Evolutionary conservation across 2,113 vertebrate species (phyloP), one percentile per base, ranked within the genome.

Genomic region (Pollachius pollachius): DNA sequence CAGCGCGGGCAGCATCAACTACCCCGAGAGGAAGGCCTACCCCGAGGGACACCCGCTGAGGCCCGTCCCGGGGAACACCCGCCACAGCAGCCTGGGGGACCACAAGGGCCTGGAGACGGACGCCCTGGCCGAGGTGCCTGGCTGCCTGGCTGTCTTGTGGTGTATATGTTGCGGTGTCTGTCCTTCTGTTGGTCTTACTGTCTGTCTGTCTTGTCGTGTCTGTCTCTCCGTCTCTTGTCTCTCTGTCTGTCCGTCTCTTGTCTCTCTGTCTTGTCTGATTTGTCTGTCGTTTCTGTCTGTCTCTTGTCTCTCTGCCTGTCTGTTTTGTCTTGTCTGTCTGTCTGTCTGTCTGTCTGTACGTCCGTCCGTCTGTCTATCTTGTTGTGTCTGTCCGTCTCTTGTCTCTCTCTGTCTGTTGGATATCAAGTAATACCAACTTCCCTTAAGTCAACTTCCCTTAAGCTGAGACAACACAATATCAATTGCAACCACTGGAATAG

Each of bases 51-150:
- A 95, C 85, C 92, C 94, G 0, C 87, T 97, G 87, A 93, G 96
- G 76, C 90, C 96, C 0, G 87, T 90, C 19, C 92, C 94, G 8
- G 94, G 95, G n/a, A 93, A 95, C 73, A 99, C 97, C 5, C 94
- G 97, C 16, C 97, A 99, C 91, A 98, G 97, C 91, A 99, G 97
- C 86, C 94, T 99, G 0, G 97, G 97, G 34, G 97, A 99, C 90
- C 96, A 98, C 91, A 99, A 98, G 83, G 93, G 96, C 54, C 87
- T 99, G 88, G 97, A 99, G 85, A 91, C 97, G 3, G 97, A 99
- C 85, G 96, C 97, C 52, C 90, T 99, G 62, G 97, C 96, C 75
- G 97, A 99, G 95, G 97, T 92, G 1, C 8, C 27, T 54, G 71
- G 15, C 21, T 62, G 23, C 16, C 23, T 62, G 60, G 27, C 61